phyloP scores from a whole-genome alignment of 2,797 vertebrate genomes.

The Myotis myotis region DNA sequence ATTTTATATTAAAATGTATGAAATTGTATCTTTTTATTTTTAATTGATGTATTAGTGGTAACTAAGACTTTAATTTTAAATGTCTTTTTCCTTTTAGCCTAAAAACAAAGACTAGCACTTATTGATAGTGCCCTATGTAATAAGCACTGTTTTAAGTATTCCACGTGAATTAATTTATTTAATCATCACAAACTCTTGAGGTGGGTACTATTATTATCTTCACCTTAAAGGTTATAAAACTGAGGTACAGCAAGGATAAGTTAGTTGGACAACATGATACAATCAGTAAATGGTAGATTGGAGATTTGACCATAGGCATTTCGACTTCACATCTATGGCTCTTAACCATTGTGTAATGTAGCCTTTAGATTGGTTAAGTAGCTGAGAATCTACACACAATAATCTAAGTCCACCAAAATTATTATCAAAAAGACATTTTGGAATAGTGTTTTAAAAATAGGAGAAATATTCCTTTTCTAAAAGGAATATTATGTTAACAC shows the following conservation, averaged over 20 bases:
- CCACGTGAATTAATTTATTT: background rate
- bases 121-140: background rate
- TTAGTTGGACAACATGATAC: background rate
- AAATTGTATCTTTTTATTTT: conserved; percentile 35
- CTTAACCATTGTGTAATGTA: background rate
- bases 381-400: conserved; percentile 34
- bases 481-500: conserved; percentile 5
- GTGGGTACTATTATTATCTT: background rate
- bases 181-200: background rate
- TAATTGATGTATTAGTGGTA: conserved; percentile 15
- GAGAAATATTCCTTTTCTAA: background rate
- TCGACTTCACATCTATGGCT: background rate
- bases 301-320: background rate
- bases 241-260: background rate
- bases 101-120: background rate
- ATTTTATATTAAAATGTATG: conserved; percentile 56
- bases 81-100: background rate
- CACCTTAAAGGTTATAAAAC: background rate
- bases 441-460: background rate
- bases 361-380: conserved; percentile 8
- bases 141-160: background rate
- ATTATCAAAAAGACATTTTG: conserved; percentile 20
- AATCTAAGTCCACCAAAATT: background rate
- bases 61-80: conserved; percentile 53
- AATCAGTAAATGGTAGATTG: background rate